These are phyloP conservation scores for Mystacides longicornis DNA, from an alignment of 2,888 invertebrate species.

Conservation along the genomic window DNA sequence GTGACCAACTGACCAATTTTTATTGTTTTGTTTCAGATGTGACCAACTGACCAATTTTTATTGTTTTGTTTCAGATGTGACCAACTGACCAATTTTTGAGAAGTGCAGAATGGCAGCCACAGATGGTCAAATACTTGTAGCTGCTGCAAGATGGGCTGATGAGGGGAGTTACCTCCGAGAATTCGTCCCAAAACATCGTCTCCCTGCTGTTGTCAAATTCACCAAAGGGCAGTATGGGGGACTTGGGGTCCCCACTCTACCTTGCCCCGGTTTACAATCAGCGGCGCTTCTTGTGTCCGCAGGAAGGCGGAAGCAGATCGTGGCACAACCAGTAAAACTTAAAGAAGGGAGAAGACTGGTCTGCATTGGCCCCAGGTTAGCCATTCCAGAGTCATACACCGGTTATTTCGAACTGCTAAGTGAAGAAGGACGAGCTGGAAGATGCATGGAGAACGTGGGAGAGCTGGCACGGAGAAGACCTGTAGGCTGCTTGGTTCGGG, in stretches of 20 bases:
- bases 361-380: conserved; percentile 73
- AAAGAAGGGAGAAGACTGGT: conserved; percentile 80
- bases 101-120: conserved; percentile 67
- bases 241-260: conserved; percentile 80
- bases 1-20: too few species aligned
- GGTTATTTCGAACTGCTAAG: conserved; percentile 92
- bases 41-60: too few species aligned
- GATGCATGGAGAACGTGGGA: conserved; percentile 81
- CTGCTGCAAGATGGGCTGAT: conserved; percentile 71
- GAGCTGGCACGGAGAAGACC: conserved; percentile 72
- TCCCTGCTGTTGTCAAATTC: conserved; percentile 84
- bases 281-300: conserved; percentile 80
- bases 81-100: conserved; percentile 8
- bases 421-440: conserved; percentile 86
- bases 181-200: conserved; percentile 64
- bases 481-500: conserved; percentile 72
- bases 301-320: conserved; percentile 77
- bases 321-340: conserved; percentile 83
- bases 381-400: conserved; percentile 83
- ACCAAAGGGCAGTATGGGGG: conserved; percentile 91
- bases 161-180: conserved; percentile 67
- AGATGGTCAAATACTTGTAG: conserved; percentile 83
- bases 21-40: too few species aligned
- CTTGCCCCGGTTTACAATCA: conserved; percentile 79
- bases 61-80: conserved; percentile 21